phyloP scores from a whole-genome alignment of 1,140 invertebrate species.

The Drosophila ficusphila region DNA sequence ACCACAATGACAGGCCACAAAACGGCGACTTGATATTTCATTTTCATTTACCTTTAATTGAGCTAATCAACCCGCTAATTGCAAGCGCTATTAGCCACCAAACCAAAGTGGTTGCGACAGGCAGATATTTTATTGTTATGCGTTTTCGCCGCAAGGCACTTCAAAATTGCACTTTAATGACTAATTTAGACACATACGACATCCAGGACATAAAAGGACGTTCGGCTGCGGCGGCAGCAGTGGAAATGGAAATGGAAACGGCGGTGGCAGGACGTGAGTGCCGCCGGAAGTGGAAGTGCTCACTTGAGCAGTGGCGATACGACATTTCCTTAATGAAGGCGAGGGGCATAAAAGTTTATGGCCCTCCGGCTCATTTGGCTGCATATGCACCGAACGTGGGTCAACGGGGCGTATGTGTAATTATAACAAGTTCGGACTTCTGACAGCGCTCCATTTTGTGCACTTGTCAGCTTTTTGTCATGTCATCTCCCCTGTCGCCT shows the following conservation, averaged over 20 bases:
- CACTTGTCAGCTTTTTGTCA: conserved; percentile 57
- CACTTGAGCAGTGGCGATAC: conserved; percentile 79
- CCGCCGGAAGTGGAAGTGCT: conserved; percentile 74
- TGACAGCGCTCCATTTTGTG: conserved; percentile 35
- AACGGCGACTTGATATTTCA: conserved; percentile 58
- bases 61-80: conserved; percentile 77
- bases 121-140: conserved; percentile 78
- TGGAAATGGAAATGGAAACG: no score
- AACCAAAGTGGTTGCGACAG: conserved; percentile 23
- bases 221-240: no score
- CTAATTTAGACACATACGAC: conserved; percentile 63
- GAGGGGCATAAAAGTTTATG: conserved; percentile 71
- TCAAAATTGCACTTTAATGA: conserved; percentile 81
- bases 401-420: conserved; percentile 75
- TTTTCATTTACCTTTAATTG: conserved; percentile 80
- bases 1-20: conserved; percentile 15
- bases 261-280: conserved; percentile 50
- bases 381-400: conserved; percentile 30
- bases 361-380: conserved; percentile 52
- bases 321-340: conserved; percentile 82
- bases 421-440: conserved; percentile 68
- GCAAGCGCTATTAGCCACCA: conserved; percentile 53
- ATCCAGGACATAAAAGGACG: conserved; percentile 15
- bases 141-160: conserved; percentile 23
- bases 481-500: conserved; percentile 1